Conservation (phyloP, 2,113 vertebrate genomes). For the Meleagris gallopavo region DNA sequence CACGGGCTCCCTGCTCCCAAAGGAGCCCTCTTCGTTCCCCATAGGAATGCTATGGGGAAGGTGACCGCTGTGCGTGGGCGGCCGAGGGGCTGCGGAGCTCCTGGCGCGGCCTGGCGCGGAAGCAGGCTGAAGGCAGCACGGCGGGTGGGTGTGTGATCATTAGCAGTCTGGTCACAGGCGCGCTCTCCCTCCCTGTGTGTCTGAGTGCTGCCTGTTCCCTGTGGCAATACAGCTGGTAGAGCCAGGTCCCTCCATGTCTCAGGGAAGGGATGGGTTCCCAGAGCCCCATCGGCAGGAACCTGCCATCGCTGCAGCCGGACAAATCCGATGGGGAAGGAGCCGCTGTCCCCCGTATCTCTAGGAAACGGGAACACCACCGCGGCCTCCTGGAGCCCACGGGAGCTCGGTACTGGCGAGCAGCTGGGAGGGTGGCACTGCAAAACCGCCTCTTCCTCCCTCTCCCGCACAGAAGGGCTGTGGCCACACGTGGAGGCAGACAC, state of each 20-base stretch:
- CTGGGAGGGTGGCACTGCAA: neutral
- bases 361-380: neutral
- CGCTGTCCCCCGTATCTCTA: fast-evolving
- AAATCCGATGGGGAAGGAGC: neutral
- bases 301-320: neutral
- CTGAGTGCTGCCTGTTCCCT: slow-evolving; percentile 54
- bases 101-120: slow-evolving; percentile 39
- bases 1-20: neutral
- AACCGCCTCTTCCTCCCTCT: neutral
- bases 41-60: neutral
- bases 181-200: neutral
- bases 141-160: slow-evolving; percentile 61
- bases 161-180: slow-evolving; percentile 73
- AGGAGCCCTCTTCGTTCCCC: neutral
- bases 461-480: neutral
- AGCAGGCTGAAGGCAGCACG: slow-evolving; percentile 43
- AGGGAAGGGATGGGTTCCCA: neutral
- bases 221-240: slow-evolving; percentile 45
- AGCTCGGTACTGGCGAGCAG: neutral
- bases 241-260: neutral
- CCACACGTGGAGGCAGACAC: neutral
- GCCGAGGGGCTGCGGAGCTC: neutral
- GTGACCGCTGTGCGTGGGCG: neutral
- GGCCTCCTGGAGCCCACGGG: neutral
- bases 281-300: neutral